Conservation (phyloP, 2,888 invertebrate genomes). For the Caenorhabditis sinica region DNA sequence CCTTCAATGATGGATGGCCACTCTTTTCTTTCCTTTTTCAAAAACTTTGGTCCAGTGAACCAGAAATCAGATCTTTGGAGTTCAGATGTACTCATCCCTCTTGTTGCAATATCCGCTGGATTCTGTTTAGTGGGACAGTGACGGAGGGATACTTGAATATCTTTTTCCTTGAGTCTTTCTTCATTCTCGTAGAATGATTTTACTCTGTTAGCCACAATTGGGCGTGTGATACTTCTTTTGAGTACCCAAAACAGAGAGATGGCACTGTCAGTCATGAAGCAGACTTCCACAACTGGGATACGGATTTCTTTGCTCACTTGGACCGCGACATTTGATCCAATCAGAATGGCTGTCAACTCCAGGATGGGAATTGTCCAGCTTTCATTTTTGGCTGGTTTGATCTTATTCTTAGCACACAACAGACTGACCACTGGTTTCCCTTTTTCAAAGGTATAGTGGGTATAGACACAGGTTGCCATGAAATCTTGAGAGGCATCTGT, state of each 20-base stretch:
- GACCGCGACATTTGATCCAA: background rate
- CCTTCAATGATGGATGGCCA: background rate
- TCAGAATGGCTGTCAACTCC: background rate
- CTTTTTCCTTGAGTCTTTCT: background rate
- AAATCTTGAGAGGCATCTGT: slow-evolving; percentile 3
- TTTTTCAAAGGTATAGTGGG: background rate
- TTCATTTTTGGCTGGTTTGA: background rate
- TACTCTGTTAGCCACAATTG: slow-evolving; percentile 1
- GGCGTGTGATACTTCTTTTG: background rate
- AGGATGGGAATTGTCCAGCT: background rate
- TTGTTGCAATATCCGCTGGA: background rate
- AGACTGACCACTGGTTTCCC: background rate
- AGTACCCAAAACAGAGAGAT: slow-evolving; percentile 7
- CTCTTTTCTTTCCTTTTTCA: background rate
- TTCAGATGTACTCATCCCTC: background rate
- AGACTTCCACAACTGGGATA: background rate
- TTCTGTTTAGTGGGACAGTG: background rate
- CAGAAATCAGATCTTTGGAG: background rate
- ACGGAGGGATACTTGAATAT: background rate
- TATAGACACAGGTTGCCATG: background rate
- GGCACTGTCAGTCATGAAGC: slow-evolving; percentile 1
- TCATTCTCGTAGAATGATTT: background rate
- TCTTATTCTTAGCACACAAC: background rate
- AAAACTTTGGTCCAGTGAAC: background rate
- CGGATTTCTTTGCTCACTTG: background rate